Base-by-base conservation (phyloP, 64 coral and sea anemone species). In the Porites lutea region DNA sequence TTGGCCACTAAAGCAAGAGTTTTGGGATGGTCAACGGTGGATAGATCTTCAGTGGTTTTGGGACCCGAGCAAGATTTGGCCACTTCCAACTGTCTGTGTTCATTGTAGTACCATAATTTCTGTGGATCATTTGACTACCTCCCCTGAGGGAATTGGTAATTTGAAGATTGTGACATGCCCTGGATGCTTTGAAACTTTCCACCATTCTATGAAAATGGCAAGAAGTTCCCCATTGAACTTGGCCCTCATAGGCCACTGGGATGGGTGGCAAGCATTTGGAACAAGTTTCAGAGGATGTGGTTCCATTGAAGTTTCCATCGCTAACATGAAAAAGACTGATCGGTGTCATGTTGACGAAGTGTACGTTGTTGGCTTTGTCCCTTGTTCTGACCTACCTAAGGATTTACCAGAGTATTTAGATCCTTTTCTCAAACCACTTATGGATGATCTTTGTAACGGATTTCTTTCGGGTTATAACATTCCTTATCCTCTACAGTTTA, bases 201-300 rank as follows among this genome's bases (percentile, higher is more conserved):
- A 90, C 43, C 74, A 79, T 90, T 43, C 15, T 48, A 79, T 90
- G 11, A 46, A 90, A 90, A 45, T 43, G 52, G 75, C 13, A 63
- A 90, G 44, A 59, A 75, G 88, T 13, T 90, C 88, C 54, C 78
- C 89, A 23, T 68, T 90, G 18, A 82, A 95, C 77, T 13, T 90
- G 51, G 86, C 74, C 5, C 51, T 96, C 13, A 78, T 92, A 48
- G 89, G 75, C 12, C 94, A 96, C 48, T 92, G 53, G 62, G 94
- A 96, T 96, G 94, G 90, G 2, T 96, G 94, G 94, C 94, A 96
- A 55, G 89, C 89, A 88, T 96, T 96, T 92, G 89, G 89, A 46
- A 90, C 93, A 76, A 95, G 88, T 70, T 95, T 79, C 81, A 92
- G 75, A 76, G 85, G 94, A 10, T 92, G 22, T 65, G 86, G 78